phyloP scores from a whole-genome alignment of 2,797 vertebrate species.

The Cirrhinus mrigala region DNA sequence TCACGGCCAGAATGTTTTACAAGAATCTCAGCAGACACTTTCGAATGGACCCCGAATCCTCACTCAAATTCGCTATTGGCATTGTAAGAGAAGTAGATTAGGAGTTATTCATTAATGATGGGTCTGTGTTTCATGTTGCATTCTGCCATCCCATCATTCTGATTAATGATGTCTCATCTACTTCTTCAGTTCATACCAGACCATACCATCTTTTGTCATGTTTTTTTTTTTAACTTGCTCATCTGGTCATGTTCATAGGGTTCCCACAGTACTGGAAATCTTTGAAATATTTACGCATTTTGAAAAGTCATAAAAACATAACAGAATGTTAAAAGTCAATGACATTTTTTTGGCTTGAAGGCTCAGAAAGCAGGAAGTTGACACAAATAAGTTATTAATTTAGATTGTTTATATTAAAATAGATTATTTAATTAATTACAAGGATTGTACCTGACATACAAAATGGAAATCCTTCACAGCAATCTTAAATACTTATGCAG shows the following conservation, averaged over 20 bases:
- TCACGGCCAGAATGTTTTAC: conserved; percentile 29
- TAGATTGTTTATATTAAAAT: neutral
- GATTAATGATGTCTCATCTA: neutral
- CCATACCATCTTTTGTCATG: neutral
- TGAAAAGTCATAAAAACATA: neutral
- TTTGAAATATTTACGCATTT: neutral
- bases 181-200: neutral
- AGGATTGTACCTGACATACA: neutral
- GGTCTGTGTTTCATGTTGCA: neutral
- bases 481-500: neutral
- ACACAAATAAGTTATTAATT: neutral
- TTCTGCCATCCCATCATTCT: neutral
- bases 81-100: conserved; percentile 49
- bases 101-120: neutral
- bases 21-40: conserved; percentile 49
- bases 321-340: neutral
- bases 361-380: neutral
- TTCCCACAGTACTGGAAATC: neutral
- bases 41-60: conserved; percentile 47
- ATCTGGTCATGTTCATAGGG: neutral
- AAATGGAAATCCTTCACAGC: neutral
- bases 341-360: neutral
- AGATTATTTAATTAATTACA: neutral
- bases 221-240: neutral
- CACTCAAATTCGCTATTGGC: conserved; percentile 56